Evolutionary conservation across 2,797 vertebrate species (phyloP).

Genomic region (Simalia tracyae): DNA sequence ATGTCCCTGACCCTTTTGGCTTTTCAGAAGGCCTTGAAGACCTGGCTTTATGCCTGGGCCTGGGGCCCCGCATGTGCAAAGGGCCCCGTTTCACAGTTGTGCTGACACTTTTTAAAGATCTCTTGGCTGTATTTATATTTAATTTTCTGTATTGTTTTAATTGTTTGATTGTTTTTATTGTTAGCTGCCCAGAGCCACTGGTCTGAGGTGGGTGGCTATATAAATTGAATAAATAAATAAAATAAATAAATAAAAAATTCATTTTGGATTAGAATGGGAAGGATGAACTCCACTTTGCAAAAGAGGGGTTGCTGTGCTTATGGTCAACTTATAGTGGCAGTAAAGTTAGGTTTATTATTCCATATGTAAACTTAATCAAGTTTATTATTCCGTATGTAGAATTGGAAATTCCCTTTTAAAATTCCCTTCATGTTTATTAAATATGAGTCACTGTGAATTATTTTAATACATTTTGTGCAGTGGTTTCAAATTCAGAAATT

Average conservation of each 20-base stretch:
- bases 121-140: too few species aligned
- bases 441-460: neutral
- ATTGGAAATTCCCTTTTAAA: neutral
- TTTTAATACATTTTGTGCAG: neutral
- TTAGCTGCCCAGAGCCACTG: too few species aligned
- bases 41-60: too few species aligned
- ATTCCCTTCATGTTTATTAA: neutral
- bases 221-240: too few species aligned
- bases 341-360: neutral
- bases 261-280: neutral
- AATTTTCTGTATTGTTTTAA: too few species aligned
- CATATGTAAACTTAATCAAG: neutral
- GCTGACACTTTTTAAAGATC: too few species aligned
- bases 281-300: neutral
- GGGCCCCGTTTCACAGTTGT: too few species aligned
- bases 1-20: too few species aligned
- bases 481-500: neutral
- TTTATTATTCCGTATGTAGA: neutral
- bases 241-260: neutral
- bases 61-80: too few species aligned
- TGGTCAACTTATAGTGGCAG: neutral
- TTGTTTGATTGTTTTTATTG: too few species aligned
- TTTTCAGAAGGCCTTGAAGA: too few species aligned
- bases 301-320: neutral
- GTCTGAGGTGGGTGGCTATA: too few species aligned